A percentile compares a stretch with the other conserved stretches of the same genome.
Evolutionary conservation across 2,113 vertebrate species (phyloP).

Genomic region (Rhinogobius similis): DNA sequence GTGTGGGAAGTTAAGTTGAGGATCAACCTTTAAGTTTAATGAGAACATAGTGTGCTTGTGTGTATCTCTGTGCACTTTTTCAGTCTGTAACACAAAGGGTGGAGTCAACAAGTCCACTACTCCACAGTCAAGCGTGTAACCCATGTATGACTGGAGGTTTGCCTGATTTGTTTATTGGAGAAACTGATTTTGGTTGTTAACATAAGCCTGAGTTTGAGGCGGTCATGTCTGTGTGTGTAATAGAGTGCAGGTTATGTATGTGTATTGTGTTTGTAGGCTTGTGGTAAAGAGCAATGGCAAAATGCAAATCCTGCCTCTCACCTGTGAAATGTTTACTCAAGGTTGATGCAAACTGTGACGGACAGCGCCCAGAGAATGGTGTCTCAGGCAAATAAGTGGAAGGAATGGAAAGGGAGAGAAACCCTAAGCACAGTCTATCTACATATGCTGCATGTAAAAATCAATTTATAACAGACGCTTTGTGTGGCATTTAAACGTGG

Average conservation of each 20-base stretch:
- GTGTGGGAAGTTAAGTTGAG: slow-evolving; percentile 59
- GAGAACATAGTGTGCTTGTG: slow-evolving; percentile 72
- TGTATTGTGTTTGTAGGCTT: slow-evolving; percentile 42
- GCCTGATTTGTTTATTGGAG: slow-evolving; percentile 74
- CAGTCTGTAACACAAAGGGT: slow-evolving; percentile 43
- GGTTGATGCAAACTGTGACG: slow-evolving; percentile 79
- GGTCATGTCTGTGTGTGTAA: slow-evolving; percentile 43
- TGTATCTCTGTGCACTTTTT: slow-evolving; percentile 38
- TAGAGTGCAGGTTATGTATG: slow-evolving; percentile 34
- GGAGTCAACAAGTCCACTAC: slow-evolving; percentile 76
- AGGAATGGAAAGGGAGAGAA: slow-evolving; percentile 27
- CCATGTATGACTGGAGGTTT: slow-evolving; percentile 73
- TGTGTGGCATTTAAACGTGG: slow-evolving; percentile 1
- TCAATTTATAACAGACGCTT: slow-evolving; percentile 1
- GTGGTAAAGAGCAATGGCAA: slow-evolving; percentile 61
- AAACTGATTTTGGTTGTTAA: slow-evolving; percentile 77
- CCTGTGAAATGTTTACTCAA: slow-evolving; percentile 80
- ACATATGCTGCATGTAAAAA: background rate
- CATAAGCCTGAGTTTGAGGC: slow-evolving; percentile 59
- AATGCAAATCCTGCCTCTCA: slow-evolving; percentile 80
- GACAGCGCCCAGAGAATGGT: slow-evolving; percentile 69
- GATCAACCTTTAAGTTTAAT: slow-evolving; percentile 58
- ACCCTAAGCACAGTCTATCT: background rate
- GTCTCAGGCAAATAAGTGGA: slow-evolving; percentile 73
- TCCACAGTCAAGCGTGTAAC: slow-evolving; percentile 82